These are phyloP conservation scores for Rattus rattus DNA, from an alignment of 2,113 vertebrate species.

Conservation along the genomic window DNA sequence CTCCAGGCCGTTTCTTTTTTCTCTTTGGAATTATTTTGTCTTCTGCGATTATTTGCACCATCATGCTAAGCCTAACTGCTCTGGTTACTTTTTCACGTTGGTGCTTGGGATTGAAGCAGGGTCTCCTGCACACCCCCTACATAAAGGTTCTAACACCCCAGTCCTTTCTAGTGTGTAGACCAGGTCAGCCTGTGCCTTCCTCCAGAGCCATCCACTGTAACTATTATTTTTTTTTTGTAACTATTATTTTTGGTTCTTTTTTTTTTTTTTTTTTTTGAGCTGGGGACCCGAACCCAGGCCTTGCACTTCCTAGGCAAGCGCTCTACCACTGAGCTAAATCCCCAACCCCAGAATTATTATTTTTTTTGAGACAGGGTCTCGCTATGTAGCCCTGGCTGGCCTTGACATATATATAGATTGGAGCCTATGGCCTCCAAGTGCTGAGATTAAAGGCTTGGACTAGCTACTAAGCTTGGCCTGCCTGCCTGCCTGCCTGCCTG, in stretches of 20 bases:
- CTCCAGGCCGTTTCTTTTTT: background rate
- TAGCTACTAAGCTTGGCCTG: background rate
- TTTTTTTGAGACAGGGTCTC: background rate
- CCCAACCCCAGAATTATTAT: too few relatives aligned
- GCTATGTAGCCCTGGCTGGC: background rate
- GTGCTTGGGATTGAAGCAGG: background rate
- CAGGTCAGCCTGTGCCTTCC: background rate
- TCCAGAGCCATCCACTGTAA: background rate
- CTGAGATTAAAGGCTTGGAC: background rate
- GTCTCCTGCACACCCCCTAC: background rate
- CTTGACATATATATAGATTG: background rate
- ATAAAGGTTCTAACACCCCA: background rate
- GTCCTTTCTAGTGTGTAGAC: background rate
- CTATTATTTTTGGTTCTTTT: too few relatives aligned
- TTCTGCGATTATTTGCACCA: background rate
- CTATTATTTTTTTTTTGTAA: too few relatives aligned
- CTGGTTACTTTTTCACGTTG: background rate
- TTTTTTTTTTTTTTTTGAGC: too few relatives aligned
- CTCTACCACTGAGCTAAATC: too few relatives aligned
- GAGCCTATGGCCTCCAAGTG: background rate
- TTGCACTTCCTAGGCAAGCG: too few relatives aligned
- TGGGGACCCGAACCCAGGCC: too few relatives aligned
- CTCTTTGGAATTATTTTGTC: background rate
- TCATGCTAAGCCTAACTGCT: background rate
- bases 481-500: background rate